Evolutionary conservation across 1,140 invertebrate species (phyloP).

Genomic region (Ridgeia piscesae): DNA sequence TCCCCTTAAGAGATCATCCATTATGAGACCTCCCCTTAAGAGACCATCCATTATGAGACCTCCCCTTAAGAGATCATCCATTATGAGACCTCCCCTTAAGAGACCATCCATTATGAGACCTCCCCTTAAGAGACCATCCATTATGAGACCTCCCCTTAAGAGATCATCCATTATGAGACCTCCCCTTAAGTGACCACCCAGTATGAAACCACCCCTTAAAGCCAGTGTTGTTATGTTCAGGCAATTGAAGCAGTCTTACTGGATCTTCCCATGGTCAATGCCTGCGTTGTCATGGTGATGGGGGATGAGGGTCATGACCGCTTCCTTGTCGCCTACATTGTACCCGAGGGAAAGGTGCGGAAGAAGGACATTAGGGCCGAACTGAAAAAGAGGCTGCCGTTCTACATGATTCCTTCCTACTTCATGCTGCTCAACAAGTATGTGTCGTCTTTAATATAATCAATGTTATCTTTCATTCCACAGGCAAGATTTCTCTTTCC

Average conservation of each 20-base stretch:
- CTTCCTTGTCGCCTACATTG: constrained; percentile 61
- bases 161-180: too few relatives aligned
- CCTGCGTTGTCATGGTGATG: constrained; percentile 57
- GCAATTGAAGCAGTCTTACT: constrained; percentile 61
- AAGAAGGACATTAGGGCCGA: constrained; percentile 55
- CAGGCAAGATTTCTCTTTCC: too few relatives aligned
- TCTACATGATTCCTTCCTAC: constrained; percentile 64
- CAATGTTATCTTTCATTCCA: background rate
- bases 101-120: too few relatives aligned
- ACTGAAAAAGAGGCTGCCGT: constrained; percentile 60
- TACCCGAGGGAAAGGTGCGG: constrained; percentile 49
- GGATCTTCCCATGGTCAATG: constrained; percentile 54
- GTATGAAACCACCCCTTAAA: too few relatives aligned
- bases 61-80: too few relatives aligned
- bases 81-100: too few relatives aligned
- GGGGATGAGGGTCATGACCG: constrained; percentile 63
- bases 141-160: too few relatives aligned
- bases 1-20: too few relatives aligned
- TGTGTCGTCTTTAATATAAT: background rate
- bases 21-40: too few relatives aligned
- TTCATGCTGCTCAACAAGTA: constrained; percentile 60
- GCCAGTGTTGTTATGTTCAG: constrained; percentile 32
- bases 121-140: too few relatives aligned
- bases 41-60: too few relatives aligned
- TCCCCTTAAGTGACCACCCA: too few relatives aligned